Evolutionary conservation across 2,888 invertebrate species (phyloP).

Genomic region (Cyrtodaria siliqua): DNA sequence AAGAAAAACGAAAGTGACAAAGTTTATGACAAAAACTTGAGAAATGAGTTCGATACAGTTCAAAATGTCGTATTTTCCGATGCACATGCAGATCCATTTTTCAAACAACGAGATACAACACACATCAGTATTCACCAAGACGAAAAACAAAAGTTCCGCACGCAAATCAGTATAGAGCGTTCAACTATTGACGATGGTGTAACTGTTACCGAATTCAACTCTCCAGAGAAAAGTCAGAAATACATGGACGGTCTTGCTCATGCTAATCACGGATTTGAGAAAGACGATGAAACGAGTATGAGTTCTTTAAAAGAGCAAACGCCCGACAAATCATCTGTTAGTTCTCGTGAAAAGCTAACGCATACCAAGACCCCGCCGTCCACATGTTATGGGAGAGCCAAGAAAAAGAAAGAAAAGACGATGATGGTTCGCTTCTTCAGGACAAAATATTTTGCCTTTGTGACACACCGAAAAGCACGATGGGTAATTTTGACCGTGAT

Average conservation of each 20-base stretch:
- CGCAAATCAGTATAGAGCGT: no score
- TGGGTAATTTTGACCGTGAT: slow-evolving; percentile 71
- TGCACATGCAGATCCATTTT: no score
- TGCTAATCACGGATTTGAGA: slow-evolving; percentile 9
- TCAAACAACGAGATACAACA: no score
- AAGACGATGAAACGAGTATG: slow-evolving; percentile 2
- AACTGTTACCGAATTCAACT: no score
- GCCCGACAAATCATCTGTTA: no score
- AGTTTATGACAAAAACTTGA: not conserved
- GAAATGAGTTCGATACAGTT: not conserved
- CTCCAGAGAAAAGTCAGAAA: not conserved
- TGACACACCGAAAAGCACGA: slow-evolving; percentile 70
- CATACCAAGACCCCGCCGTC: no score
- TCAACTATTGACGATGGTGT: no score
- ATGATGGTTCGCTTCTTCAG: slow-evolving; percentile 71
- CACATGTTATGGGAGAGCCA: slow-evolving; percentile 7
- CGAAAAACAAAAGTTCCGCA: no score
- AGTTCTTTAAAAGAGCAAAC: no score
- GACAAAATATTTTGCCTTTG: slow-evolving; percentile 72
- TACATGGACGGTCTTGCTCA: not conserved
- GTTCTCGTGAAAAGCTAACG: no score
- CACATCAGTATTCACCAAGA: no score
- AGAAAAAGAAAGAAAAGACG: slow-evolving; percentile 47
- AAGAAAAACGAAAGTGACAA: not conserved
- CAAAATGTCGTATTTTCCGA: no score